These are phyloP conservation scores for Neopipo cinnamomea DNA, from an alignment of 2,113 vertebrate genomes.

Conservation along the genomic window DNA sequence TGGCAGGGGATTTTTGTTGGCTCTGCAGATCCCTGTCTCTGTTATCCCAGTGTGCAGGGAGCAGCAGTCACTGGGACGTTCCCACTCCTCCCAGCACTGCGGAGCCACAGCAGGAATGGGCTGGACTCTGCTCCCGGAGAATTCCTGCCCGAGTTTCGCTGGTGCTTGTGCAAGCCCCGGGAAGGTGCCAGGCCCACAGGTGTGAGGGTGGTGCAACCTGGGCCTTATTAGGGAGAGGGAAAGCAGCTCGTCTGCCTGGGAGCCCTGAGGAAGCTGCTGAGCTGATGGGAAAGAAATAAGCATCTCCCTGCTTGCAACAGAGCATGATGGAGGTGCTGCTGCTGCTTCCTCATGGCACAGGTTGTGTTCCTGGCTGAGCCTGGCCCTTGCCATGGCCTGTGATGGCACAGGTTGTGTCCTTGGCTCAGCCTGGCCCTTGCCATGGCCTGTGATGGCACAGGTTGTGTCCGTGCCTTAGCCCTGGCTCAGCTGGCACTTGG, in stretches of 20 bases:
- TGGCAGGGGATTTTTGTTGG: neutral
- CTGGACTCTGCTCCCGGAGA: neutral
- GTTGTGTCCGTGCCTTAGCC: neutral
- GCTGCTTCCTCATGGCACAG: neutral
- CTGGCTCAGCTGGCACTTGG: too few relatives aligned
- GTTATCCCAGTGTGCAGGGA: rapidly evolving
- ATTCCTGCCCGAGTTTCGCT: neutral
- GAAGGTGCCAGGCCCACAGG: neutral
- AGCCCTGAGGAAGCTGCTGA: neutral
- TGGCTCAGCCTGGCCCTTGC: too few relatives aligned
- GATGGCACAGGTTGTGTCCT: neutral
- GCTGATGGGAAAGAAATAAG: neutral
- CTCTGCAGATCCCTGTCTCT: rapidly evolving
- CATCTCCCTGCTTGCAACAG: neutral
- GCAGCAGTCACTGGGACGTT: neutral
- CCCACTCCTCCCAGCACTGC: neutral
- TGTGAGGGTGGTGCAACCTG: neutral
- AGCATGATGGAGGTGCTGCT: neutral
- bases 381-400: too few relatives aligned
- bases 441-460: neutral
- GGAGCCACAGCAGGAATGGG: neutral
- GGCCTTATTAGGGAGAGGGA: neutral
- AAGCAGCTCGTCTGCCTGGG: neutral
- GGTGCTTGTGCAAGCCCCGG: neutral
- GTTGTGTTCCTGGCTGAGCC: neutral